Conservation (phyloP, 2,113 vertebrate species). For the Eira barbara region DNA sequence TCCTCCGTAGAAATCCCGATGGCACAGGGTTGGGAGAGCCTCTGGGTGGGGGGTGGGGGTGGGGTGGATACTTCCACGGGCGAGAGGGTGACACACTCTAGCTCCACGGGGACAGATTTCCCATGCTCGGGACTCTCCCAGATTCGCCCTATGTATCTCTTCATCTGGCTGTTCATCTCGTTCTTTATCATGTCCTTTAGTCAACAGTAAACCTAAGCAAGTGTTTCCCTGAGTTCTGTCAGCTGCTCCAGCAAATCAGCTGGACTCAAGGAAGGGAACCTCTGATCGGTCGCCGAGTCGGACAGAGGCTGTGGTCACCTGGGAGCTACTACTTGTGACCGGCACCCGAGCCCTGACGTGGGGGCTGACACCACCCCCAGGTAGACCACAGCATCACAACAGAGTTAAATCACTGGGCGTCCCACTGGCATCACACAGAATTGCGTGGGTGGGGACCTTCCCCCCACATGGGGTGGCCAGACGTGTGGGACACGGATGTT, state of each 20-base stretch:
- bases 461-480: neutral
- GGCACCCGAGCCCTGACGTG: neutral
- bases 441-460: neutral
- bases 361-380: neutral
- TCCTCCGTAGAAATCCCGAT: neutral
- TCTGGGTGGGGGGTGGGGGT: neutral
- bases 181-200: neutral
- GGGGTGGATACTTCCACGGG: neutral
- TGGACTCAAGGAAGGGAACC: neutral
- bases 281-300: neutral
- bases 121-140: fast-evolving
- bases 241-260: neutral
- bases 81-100: neutral
- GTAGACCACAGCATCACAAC: fast-evolving
- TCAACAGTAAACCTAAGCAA: neutral
- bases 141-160: neutral
- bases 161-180: neutral
- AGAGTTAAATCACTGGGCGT: neutral
- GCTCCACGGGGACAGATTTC: neutral
- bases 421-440: neutral
- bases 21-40: neutral
- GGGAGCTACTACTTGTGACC: no score
- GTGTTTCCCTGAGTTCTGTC: neutral
- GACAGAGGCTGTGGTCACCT: neutral
- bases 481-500: neutral